These are phyloP conservation scores for Malurus elegans DNA, from an alignment of 2,113 vertebrate species.

Conservation along the genomic window DNA sequence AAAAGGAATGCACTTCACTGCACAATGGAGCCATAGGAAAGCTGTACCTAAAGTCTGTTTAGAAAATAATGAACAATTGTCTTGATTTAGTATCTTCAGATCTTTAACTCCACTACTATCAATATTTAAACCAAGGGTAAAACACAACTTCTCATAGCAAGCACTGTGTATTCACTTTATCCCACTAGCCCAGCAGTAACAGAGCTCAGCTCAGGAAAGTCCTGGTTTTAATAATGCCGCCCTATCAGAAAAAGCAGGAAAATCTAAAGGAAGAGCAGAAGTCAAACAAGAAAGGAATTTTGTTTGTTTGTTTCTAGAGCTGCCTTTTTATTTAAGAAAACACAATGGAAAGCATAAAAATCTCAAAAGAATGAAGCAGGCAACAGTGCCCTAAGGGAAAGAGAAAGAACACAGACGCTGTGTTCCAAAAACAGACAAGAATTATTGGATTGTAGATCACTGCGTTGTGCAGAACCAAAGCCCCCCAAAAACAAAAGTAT, in stretches of 20 bases:
- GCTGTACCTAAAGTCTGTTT: not conserved
- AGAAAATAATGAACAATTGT: not conserved
- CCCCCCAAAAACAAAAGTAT: not conserved
- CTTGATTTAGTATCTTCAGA: not conserved
- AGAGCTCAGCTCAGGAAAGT: not conserved
- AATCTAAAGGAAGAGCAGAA: not conserved
- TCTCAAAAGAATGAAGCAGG: constrained; percentile 16
- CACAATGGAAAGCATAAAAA: constrained; percentile 49
- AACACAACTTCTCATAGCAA: not conserved
- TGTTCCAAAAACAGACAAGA: not conserved
- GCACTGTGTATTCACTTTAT: not conserved
- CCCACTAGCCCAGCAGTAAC: not conserved
- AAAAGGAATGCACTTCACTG: not conserved
- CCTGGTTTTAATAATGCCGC: not conserved
- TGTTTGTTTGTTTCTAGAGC: constrained; percentile 45
- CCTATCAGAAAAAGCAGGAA: not conserved
- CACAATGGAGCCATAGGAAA: not conserved
- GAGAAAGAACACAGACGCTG: not conserved
- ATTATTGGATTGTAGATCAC: not conserved
- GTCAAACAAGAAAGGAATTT: constrained; percentile 47
- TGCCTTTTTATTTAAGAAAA: constrained; percentile 39
- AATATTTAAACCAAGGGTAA: not conserved
- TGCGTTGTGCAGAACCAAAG: not conserved
- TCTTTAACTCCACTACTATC: not conserved
- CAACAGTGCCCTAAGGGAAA: constrained; percentile 28